Conservation (phyloP, 2,797 vertebrate genomes). For the Austrolebias charrua region DNA sequence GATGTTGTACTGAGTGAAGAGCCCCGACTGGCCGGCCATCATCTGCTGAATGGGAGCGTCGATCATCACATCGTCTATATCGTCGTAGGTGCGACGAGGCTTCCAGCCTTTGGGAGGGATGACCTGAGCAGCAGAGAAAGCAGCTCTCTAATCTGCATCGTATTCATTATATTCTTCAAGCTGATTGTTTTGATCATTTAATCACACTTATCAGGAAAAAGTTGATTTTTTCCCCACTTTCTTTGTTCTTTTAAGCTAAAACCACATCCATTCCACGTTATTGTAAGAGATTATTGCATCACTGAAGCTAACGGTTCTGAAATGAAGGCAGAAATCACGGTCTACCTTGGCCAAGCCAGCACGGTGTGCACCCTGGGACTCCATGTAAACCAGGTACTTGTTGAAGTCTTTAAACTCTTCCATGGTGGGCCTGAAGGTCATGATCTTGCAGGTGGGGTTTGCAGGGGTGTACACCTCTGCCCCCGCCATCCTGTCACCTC, state of each 20-base stretch:
- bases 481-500: slow-evolving; percentile 84
- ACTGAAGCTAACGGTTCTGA: neutral
- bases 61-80: slow-evolving; percentile 93
- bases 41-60: slow-evolving; percentile 96
- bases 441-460: slow-evolving; percentile 95
- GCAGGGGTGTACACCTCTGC: slow-evolving; percentile 79
- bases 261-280: neutral
- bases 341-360: slow-evolving; percentile 95
- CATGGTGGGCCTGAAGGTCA: slow-evolving; percentile 95
- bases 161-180: no score
- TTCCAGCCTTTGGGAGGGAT: slow-evolving; percentile 95
- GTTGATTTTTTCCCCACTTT: no score
- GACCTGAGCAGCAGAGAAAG: slow-evolving; percentile 75
- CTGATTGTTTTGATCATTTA: no score
- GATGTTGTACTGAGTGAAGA: slow-evolving; percentile 97
- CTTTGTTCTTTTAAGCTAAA: no score
- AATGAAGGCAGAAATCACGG: neutral
- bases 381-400: slow-evolving; percentile 93
- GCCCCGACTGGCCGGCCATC: slow-evolving; percentile 92
- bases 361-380: slow-evolving; percentile 95
- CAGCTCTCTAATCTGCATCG: no score
- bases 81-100: slow-evolving; percentile 90
- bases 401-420: slow-evolving; percentile 96
- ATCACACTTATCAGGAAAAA: neutral
- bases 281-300: neutral